Evolutionary conservation across 2,797 vertebrate species (phyloP).

Genomic region (Limosa lapponica): DNA sequence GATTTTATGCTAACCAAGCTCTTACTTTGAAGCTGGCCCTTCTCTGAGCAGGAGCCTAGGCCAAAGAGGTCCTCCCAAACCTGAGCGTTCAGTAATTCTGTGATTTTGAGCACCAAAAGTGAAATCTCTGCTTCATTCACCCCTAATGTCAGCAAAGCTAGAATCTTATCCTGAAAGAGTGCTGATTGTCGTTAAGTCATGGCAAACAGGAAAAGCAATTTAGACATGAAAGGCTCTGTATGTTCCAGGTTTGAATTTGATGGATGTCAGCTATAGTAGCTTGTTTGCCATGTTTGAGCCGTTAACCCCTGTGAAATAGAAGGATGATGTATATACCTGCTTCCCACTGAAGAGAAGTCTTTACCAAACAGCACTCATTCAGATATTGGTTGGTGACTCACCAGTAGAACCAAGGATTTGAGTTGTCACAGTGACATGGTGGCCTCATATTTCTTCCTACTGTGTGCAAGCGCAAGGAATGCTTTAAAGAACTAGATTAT

Average conservation of each 20-base stretch:
- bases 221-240: background rate
- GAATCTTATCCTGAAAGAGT: background rate
- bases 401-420: background rate
- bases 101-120: background rate
- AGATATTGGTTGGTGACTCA: background rate
- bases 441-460: background rate
- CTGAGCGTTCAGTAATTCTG: background rate
- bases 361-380: background rate
- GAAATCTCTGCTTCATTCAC: background rate
- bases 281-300: background rate
- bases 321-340: background rate
- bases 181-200: background rate
- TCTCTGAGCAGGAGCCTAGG: background rate
- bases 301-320: background rate
- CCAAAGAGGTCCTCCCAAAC: background rate
- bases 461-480: background rate
- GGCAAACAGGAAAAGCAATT: background rate
- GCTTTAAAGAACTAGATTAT: background rate
- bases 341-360: background rate
- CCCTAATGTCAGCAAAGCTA: background rate
- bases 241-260: background rate
- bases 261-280: background rate
- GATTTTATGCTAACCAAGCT: background rate
- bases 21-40: background rate
- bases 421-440: background rate